Evolutionary conservation across 2,888 invertebrate genomes (phyloP).

Genomic region (Callimorpha dominula): DNA sequence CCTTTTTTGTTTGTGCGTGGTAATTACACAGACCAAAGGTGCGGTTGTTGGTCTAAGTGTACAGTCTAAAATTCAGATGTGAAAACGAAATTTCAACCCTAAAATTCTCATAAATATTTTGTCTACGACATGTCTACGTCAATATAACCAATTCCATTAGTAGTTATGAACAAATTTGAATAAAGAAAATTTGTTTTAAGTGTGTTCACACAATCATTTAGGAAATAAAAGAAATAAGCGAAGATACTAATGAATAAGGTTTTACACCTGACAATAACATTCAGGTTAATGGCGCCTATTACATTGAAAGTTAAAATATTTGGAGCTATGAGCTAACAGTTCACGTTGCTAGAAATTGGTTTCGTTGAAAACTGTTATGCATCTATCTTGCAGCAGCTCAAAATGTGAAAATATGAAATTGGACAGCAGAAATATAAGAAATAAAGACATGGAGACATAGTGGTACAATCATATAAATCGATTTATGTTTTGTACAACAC

Average conservation of each 20-base stretch:
- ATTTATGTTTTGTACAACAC: too few relatives aligned
- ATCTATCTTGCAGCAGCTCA: neutral
- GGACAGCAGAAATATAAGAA: too few relatives aligned
- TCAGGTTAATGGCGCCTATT: neutral
- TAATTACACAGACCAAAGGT: too few relatives aligned
- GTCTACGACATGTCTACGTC: too few relatives aligned
- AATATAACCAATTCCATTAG: too few relatives aligned
- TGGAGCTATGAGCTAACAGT: neutral
- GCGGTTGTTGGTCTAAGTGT: too few relatives aligned
- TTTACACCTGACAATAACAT: constrained; percentile 10
- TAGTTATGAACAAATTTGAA: too few relatives aligned
- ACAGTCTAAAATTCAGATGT: neutral
- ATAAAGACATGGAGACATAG: too few relatives aligned
- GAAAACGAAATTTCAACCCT: neutral
- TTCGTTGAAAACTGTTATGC: neutral
- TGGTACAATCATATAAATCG: too few relatives aligned
- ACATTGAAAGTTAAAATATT: neutral
- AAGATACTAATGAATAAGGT: constrained; percentile 45
- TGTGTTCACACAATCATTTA: neutral
- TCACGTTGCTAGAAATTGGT: neutral
- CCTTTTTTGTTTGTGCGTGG: too few relatives aligned
- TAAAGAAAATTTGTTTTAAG: neutral
- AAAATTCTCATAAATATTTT: neutral
- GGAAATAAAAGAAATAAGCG: constrained; percentile 40
- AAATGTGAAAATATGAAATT: neutral